Conservation (phyloP, 2,888 invertebrate species). For the Congeria kusceri region DNA sequence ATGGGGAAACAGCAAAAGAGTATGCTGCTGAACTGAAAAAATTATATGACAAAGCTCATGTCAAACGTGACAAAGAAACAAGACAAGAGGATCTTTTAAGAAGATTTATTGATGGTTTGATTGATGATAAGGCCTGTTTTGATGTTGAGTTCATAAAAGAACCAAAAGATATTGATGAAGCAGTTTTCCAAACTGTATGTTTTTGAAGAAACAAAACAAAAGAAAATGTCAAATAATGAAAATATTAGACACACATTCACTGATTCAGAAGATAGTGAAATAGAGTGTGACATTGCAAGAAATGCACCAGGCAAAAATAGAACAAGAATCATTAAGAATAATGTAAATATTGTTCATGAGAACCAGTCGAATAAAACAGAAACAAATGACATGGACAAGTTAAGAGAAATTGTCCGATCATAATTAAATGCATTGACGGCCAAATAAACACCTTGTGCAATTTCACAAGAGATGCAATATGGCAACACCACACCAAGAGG, state of each 20-base stretch:
- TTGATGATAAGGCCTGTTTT: constrained; percentile 12
- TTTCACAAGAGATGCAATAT: background rate
- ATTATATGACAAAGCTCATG: constrained; percentile 36
- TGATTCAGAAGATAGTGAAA: constrained; percentile 13
- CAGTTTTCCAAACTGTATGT: constrained; percentile 21
- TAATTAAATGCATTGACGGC: background rate
- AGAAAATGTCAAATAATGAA: constrained; percentile 1
- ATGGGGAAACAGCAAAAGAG: constrained; percentile 27
- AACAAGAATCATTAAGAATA: constrained; percentile 10
- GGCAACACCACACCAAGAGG: background rate
- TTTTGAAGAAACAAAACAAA: constrained; percentile 37
- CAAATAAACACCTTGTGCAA: background rate
- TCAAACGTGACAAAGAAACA: constrained; percentile 27
- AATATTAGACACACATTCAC: background rate
- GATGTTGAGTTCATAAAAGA: constrained; percentile 43
- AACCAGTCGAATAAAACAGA: background rate
- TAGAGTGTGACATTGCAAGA: background rate
- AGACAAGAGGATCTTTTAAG: constrained; percentile 40
- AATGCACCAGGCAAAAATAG: constrained; percentile 24
- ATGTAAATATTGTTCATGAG: background rate
- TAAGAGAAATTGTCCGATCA: constrained; percentile 15
- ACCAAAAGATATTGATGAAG: constrained; percentile 39
- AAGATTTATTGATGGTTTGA: constrained; percentile 35
- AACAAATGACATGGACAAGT: constrained; percentile 3
- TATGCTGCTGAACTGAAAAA: constrained; percentile 42